phyloP scores from a whole-genome alignment of 2,113 vertebrate genomes.

The Sturnus vulgaris region DNA sequence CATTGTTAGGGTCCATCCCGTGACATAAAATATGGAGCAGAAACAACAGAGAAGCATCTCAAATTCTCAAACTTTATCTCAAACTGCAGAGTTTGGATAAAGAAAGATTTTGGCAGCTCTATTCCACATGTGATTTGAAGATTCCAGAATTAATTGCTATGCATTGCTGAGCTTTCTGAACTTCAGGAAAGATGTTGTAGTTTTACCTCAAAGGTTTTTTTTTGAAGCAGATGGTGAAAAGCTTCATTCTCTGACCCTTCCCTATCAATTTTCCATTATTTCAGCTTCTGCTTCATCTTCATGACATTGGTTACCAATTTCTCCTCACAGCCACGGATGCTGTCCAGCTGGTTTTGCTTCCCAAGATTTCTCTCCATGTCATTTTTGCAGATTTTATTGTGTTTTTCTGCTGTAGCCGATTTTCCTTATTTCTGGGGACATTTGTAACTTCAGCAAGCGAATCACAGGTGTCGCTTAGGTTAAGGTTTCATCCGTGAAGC shows the following conservation, averaged over 20 bases:
- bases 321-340: fast-evolving
- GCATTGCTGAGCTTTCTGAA: not conserved
- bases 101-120: not conserved
- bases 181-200: not conserved
- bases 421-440: not conserved
- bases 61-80: not conserved
- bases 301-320: not conserved
- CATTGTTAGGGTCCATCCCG: not conserved
- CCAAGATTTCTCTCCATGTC: not conserved
- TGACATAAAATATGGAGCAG: not conserved
- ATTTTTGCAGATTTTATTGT: not conserved
- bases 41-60: fast-evolving
- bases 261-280: fast-evolving
- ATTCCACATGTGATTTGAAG: fast-evolving
- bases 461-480: fast-evolving
- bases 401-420: not conserved
- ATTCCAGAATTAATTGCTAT: not conserved
- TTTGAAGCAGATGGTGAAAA: not conserved
- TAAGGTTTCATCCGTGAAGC: not conserved
- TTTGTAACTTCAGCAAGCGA: not conserved
- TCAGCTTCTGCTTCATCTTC: not conserved
- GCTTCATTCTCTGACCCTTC: not conserved
- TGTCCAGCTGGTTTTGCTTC: not conserved
- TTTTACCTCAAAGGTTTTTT: not conserved
- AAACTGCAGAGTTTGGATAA: not conserved